phyloP scores from a whole-genome alignment of 1,140 invertebrate species.

The Elymnias hypermnestra region DNA sequence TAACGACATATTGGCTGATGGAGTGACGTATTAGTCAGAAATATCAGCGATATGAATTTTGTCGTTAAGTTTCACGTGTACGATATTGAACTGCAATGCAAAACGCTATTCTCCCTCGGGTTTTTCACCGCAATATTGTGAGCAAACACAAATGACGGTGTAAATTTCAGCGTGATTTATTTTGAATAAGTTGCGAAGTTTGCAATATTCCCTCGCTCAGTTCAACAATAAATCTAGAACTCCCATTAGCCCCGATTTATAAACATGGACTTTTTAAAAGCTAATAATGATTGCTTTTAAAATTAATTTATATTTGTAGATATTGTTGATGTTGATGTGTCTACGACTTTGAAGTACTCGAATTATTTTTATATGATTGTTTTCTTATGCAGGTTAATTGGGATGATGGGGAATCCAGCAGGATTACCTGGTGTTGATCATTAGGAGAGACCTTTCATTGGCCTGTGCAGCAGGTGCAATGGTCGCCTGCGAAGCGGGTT shows the following conservation, averaged over 20 bases:
- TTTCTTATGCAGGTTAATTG: no score
- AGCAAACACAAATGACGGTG: constrained; percentile 28
- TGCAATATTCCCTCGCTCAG: constrained; percentile 31
- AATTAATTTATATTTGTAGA: no score
- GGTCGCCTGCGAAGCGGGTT: no score
- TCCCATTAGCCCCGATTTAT: constrained; percentile 35
- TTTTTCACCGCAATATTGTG: constrained; percentile 4
- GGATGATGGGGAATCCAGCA: no score
- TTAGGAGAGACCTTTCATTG: no score
- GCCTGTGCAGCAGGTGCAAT: no score
- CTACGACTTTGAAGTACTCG: no score
- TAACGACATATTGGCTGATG: no score
- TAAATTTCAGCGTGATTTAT: constrained; percentile 34
- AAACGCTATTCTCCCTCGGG: not conserved
- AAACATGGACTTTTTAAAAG: constrained; percentile 28
- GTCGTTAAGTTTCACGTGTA: not conserved
- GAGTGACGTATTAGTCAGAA: no score
- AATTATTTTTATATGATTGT: no score
- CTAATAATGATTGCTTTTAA: constrained; percentile 10
- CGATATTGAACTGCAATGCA: not conserved
- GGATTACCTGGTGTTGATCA: no score
- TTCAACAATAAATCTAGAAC: constrained; percentile 33
- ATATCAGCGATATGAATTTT: not conserved
- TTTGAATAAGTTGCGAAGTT: constrained; percentile 31
- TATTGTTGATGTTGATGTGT: no score